Base-by-base conservation (phyloP, 2,888 invertebrate species). In the Sturmia bella region DNA sequence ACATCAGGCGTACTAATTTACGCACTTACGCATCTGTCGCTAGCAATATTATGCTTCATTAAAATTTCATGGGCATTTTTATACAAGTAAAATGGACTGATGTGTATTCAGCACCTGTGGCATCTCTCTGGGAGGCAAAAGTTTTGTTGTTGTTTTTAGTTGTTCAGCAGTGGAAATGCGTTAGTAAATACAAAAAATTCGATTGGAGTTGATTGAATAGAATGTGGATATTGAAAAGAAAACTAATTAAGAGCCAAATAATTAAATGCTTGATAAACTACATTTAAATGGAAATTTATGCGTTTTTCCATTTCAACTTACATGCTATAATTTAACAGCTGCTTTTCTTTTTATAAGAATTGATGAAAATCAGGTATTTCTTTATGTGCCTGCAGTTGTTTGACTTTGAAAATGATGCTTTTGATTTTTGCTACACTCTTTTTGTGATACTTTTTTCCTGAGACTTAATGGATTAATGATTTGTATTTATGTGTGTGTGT, bases 281-380 rank as follows among this genome's bases (percentile, higher is more conserved):
- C 7, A 4, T 37, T 4, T 13, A 52, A 19, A 9, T 13, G n/a
- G 17, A 19, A 27, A 27, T 37, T n/a, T 17, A 37, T 13, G 15
- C 32, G 12, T 19, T 37, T 41, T 41, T 41, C 41, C 11, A 41
- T 69, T 45, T 54, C 54, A 61, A 76, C 69, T 76, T 76, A 76
- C 75, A 50, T 59, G 66, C 12, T 32, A 75, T 66, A 50, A 41
- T 43, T 50, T 64, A 56, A 39, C 54, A 61, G 57, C 48, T 50
- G 56, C n/a, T 15, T 32, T 43, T 56, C n/a, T n/a, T 39, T 21
- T 12, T 21, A 37, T 11, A 37, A 45, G 5, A 45, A 50, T 45
- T n/a, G 50, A 19, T 15, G 11, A 52, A 52, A 66, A 32, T 32
- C 1, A 32, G 9, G 7, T 9, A 24, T 50, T 41, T n/a, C n/a